These are phyloP conservation scores for Elmis aenea DNA, from an alignment of 2,888 invertebrate species.

Conservation along the genomic window DNA sequence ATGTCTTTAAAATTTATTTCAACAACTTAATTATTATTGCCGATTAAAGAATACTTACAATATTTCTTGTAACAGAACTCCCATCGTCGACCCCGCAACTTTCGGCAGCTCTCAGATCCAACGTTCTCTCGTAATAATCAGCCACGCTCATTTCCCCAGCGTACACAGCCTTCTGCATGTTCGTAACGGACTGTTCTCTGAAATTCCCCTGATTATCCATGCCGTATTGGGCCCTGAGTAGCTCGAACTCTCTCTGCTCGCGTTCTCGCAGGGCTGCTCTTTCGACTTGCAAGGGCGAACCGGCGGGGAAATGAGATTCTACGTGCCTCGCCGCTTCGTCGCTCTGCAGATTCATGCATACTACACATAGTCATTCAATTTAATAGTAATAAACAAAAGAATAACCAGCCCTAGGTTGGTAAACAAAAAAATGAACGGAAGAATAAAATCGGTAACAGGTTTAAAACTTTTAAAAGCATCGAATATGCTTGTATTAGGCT, in stretches of 20 bases:
- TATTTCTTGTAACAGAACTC: slow-evolving; percentile 74
- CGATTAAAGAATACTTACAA: too few relatives aligned
- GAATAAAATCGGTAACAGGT: slow-evolving; percentile 39
- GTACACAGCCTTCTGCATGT: slow-evolving; percentile 78
- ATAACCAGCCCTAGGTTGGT: too few relatives aligned
- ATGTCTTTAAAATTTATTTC: too few relatives aligned
- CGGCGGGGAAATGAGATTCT: slow-evolving; percentile 72
- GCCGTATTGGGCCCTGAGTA: slow-evolving; percentile 77
- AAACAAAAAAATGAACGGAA: slow-evolving; percentile 47
- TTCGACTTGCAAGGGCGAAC: slow-evolving; percentile 45
- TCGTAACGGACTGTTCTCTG: slow-evolving; percentile 70
- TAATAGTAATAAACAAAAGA: slow-evolving; percentile 6
- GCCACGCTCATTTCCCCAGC: slow-evolving; percentile 81
- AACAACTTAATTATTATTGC: too few relatives aligned
- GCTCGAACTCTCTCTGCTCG: slow-evolving; percentile 76
- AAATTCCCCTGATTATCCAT: slow-evolving; percentile 86
- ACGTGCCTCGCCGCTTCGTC: slow-evolving; percentile 76
- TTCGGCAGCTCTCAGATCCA: slow-evolving; percentile 69
- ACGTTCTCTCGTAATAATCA: slow-evolving; percentile 78
- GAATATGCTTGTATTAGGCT: too few relatives aligned
- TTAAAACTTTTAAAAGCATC: too few relatives aligned
- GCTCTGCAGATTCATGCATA: slow-evolving; percentile 31
- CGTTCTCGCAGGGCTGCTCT: slow-evolving; percentile 66
- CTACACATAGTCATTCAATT: slow-evolving; percentile 26
- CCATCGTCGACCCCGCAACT: slow-evolving; percentile 78